These are phyloP conservation scores for Triplophysa siluroides DNA, from an alignment of 2,113 vertebrate species.

Conservation along the genomic window DNA sequence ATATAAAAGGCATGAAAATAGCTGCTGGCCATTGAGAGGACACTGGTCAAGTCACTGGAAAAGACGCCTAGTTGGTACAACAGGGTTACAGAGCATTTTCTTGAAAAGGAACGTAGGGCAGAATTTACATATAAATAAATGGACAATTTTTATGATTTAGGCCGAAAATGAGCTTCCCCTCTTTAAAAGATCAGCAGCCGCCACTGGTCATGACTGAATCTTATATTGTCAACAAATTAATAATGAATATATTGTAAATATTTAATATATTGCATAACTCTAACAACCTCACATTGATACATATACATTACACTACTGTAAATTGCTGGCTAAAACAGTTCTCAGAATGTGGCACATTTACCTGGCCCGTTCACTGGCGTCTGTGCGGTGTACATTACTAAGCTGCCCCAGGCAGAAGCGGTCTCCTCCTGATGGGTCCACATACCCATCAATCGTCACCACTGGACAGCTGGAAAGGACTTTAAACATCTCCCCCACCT, in stretches of 20 bases:
- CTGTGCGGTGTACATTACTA: conserved; percentile 75
- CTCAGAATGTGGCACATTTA: conserved; percentile 41
- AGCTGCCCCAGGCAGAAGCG: conserved; percentile 77
- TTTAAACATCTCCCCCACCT: conserved; percentile 82
- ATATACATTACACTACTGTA: background rate
- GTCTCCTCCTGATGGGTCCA: conserved; percentile 76
- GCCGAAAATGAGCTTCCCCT: too few species aligned
- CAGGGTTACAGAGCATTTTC: too few species aligned
- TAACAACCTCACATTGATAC: background rate
- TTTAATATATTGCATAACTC: background rate
- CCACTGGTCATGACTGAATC: too few species aligned
- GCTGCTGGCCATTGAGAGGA: too few species aligned
- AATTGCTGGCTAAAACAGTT: background rate
- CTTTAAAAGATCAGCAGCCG: too few species aligned
- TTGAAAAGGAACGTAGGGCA: too few species aligned
- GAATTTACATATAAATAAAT: too few species aligned
- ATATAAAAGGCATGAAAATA: too few species aligned
- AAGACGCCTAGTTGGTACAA: too few species aligned
- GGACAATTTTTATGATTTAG: too few species aligned
- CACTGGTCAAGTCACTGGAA: too few species aligned
- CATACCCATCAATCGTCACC: conserved; percentile 76
- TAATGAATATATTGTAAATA: background rate
- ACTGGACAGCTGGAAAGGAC: conserved; percentile 75
- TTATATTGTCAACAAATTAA: background rate
- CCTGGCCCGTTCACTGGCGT: conserved; percentile 79